These are phyloP conservation scores for Tipula helvola DNA, from an alignment of 2,888 invertebrate genomes.

Conservation along the genomic window DNA sequence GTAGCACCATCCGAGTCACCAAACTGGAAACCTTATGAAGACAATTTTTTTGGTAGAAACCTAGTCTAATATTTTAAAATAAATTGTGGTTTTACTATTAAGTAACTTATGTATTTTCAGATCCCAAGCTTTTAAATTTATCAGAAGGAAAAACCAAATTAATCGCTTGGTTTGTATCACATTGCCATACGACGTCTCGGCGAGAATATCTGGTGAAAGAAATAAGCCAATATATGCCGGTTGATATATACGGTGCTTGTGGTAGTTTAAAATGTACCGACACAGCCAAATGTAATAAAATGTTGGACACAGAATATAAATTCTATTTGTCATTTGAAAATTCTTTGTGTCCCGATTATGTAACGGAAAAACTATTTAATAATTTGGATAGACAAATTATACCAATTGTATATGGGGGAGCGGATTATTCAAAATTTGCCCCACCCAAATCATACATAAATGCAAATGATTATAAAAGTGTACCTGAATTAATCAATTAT, in stretches of 20 bases:
- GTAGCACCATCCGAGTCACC: neutral
- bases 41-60: neutral
- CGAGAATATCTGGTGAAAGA: slow-evolving; percentile 30
- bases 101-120: neutral
- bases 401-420: slow-evolving; percentile 54
- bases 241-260: slow-evolving; percentile 39
- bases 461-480: slow-evolving; percentile 41
- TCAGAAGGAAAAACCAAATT: slow-evolving; percentile 26
- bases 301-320: slow-evolving; percentile 44
- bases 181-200: slow-evolving; percentile 22
- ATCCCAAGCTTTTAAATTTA: neutral
- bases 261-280: slow-evolving; percentile 34
- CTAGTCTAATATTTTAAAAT: neutral
- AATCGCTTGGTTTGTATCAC: slow-evolving; percentile 34
- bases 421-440: slow-evolving; percentile 42
- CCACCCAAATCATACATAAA: slow-evolving; percentile 42
- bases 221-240: slow-evolving; percentile 37
- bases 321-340: slow-evolving; percentile 63
- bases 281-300: slow-evolving; percentile 29
- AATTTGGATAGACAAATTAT: slow-evolving; percentile 44
- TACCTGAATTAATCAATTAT: slow-evolving; percentile 39
- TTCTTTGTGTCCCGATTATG: slow-evolving; percentile 51
- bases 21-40: neutral
- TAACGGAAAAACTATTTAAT: slow-evolving; percentile 48
- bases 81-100: neutral